A percentile compares a stretch with the other conserved stretches of the same genome.
Evolutionary conservation across 1,140 invertebrate species (phyloP).

Genomic region (Penaeus vannamei): DNA sequence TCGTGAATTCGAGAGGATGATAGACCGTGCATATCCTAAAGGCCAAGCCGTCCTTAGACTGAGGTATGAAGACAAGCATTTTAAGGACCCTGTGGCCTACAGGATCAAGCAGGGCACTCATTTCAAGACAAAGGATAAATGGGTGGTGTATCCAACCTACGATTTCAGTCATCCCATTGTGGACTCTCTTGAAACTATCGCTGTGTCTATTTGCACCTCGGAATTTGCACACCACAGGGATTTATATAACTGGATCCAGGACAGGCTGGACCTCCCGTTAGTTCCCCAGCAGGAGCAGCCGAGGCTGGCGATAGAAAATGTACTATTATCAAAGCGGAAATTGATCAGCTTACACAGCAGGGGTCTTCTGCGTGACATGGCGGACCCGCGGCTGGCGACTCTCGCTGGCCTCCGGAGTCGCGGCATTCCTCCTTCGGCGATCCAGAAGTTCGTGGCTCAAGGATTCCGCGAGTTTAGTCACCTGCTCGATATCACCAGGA

Average conservation of each 20-base stretch:
- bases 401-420: slow-evolving; percentile 53
- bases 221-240: slow-evolving; percentile 61
- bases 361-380: slow-evolving; percentile 7
- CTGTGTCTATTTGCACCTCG: slow-evolving; percentile 59
- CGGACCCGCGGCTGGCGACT: slow-evolving; percentile 58
- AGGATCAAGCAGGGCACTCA: slow-evolving; percentile 43
- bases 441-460: slow-evolving; percentile 41
- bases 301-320: slow-evolving; percentile 41
- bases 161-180: slow-evolving; percentile 60
- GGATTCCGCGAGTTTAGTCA: slow-evolving; percentile 41
- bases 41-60: slow-evolving; percentile 45
- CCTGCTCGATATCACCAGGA: slow-evolving; percentile 41
- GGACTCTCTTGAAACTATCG: slow-evolving; percentile 62
- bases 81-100: slow-evolving; percentile 58
- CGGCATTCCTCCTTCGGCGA: slow-evolving; percentile 40
- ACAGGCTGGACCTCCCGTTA: slow-evolving; percentile 20
- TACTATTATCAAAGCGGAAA: slow-evolving; percentile 50
- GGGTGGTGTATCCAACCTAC: slow-evolving; percentile 65
- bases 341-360: not conserved
- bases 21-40: slow-evolving; percentile 7
- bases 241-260: slow-evolving; percentile 64
- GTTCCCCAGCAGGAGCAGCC: slow-evolving; percentile 49
- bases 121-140: slow-evolving; percentile 37
- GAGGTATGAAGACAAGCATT: slow-evolving; percentile 35
- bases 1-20: slow-evolving; percentile 49